phyloP scores from a whole-genome alignment of 92 coral and sea anemone species.

The Micromussa lordhowensis region DNA sequence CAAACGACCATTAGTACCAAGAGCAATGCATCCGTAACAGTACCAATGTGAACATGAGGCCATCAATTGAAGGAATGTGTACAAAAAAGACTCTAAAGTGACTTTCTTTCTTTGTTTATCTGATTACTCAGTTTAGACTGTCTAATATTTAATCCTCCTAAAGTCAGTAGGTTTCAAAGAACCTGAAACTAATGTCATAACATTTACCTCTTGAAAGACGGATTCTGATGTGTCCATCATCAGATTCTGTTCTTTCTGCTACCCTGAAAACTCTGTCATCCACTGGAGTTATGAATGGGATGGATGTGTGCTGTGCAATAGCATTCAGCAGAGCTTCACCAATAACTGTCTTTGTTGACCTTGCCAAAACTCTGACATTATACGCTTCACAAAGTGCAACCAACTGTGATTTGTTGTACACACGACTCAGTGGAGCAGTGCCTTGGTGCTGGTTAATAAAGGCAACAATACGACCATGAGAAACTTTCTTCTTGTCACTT shows the following conservation, averaged over 20 bases:
- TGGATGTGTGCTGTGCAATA: neutral
- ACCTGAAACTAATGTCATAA: too few species aligned
- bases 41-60: too few species aligned
- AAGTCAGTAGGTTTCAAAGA: too few species aligned
- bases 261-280: conserved; percentile 24
- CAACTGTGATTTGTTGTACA: conserved; percentile 5
- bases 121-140: neutral
- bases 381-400: conserved; percentile 29
- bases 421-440: conserved; percentile 11
- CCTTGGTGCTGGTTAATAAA: neutral
- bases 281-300: neutral
- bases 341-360: conserved; percentile 39
- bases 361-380: neutral
- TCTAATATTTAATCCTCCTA: neutral
- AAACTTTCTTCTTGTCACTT: neutral
- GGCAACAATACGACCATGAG: neutral
- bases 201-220: conserved; percentile 10
- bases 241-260: neutral
- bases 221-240: conserved; percentile 16
- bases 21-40: conserved; percentile 47
- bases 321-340: conserved; percentile 32
- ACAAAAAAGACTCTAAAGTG: neutral
- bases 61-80: conserved; percentile 1
- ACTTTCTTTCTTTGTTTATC: neutral
- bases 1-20: conserved; percentile 59